Base-by-base conservation (phyloP, 2,113 vertebrate genomes). In the Cynopterus brachyotis region DNA sequence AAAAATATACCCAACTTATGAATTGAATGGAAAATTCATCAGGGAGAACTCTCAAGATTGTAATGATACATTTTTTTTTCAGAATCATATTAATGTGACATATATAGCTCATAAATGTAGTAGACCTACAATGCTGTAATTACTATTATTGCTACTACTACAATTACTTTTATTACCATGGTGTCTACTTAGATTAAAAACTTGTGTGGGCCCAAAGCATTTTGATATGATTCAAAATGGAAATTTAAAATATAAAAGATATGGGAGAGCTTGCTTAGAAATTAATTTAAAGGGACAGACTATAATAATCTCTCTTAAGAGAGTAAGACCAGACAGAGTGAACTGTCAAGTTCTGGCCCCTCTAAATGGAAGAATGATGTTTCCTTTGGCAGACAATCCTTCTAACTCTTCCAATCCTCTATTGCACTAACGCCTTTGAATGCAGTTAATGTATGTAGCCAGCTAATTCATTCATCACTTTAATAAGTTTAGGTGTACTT, bases 111-210 rank as follows among this genome's bases (percentile, higher is more conserved):
- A 7, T 75, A 83, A 22, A 69, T 45, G 60, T 2, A 64, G 37
- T 35, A 35, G n/a, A 78, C 8, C n/a, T 28, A 57, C 75, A 89
- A 94, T 75, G 26, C 50, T 88, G 19, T 83, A 50, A 28, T 57
- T 53, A 91, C 22, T 76, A 19, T 69, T 79, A 64, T 35, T 60
- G 55, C 28, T 82, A 28, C 6, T 62, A 32, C 26, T 57, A 80
- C 19, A 47, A 75, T 57, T 60, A 79, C 40, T 86, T 92, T 96
- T 79, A 82, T 87, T 82, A 79, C 72, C n/a, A 13, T 42, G n/a
- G n/a, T 89, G 19, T 81, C n/a, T 66, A 40, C 89, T 85, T 94
- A 70, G 28, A 93, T 75, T 12, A 67, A 95, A 95, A 69, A 79
- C 30, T 67, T 94, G 15, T 64, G 62, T 35, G 26, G 64, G 59